phyloP scores from a whole-genome alignment of 2,888 invertebrate species.

The Polymixis lichenea region DNA sequence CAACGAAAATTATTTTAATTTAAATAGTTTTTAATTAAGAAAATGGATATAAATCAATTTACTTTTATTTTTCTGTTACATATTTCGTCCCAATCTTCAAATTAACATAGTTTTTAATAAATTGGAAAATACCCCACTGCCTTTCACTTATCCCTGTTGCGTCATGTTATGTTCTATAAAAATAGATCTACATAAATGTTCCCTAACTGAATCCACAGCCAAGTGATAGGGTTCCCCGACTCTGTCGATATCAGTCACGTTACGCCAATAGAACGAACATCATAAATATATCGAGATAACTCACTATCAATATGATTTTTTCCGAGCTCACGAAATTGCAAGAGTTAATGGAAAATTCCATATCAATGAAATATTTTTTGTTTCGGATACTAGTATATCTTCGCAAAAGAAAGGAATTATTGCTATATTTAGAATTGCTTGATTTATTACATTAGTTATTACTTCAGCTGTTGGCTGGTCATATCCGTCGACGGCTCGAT shows the following conservation, averaged over 20 bases:
- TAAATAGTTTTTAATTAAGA: too few species aligned
- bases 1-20: too few species aligned
- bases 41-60: too few species aligned
- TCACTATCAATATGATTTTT: neutral
- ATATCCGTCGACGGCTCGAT: too few species aligned
- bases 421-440: neutral
- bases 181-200: neutral
- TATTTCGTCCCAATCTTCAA: too few species aligned
- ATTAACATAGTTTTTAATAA: too few species aligned
- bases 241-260: neutral
- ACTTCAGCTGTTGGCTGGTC: too few species aligned
- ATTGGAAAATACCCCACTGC: too few species aligned
- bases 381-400: neutral
- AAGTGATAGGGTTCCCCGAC: neutral
- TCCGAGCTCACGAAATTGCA: neutral
- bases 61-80: too few species aligned
- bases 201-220: neutral
- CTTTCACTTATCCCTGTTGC: too few species aligned
- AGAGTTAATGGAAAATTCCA: constrained; percentile 8
- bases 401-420: neutral
- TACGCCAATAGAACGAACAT: neutral
- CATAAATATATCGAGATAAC: constrained; percentile 28
- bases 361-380: neutral
- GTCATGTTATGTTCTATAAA: too few species aligned
- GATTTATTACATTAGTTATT: neutral